Percentiles rank a stretch among this genome's conserved stretches.
Evolutionary conservation across 2,797 vertebrate species (phyloP).

Genomic region (Esox masquinongy): DNA sequence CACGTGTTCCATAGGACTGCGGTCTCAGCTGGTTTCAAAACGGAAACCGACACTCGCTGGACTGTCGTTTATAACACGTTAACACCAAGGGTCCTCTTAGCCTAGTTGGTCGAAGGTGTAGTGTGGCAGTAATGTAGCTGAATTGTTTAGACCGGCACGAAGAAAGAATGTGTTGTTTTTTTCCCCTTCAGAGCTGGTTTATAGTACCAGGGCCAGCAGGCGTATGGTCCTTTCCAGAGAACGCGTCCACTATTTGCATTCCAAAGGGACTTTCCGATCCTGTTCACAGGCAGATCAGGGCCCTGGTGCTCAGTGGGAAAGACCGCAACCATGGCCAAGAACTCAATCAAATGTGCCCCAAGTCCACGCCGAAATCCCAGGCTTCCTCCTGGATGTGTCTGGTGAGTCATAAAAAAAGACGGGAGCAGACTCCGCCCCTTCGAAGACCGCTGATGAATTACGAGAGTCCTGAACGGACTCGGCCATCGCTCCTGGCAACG

Average conservation of each 20-base stretch:
- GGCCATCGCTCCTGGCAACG: constrained; percentile 29
- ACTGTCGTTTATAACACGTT: neutral
- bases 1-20: neutral
- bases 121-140: constrained; percentile 30
- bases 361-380: neutral
- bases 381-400: constrained; percentile 34
- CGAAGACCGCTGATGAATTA: constrained; percentile 24
- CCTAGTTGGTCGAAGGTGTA: constrained; percentile 23
- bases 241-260: neutral
- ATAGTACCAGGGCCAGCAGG: constrained; percentile 14
- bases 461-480: constrained; percentile 39
- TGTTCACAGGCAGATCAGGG: neutral
- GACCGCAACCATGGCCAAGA: neutral
- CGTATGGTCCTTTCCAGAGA: neutral
- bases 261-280: neutral
- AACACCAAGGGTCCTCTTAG: neutral
- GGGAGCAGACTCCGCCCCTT: constrained; percentile 25
- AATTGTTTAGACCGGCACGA: neutral
- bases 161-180: neutral
- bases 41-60: constrained; percentile 8
- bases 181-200: neutral
- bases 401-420: constrained; percentile 12
- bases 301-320: neutral
- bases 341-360: constrained; percentile 32
- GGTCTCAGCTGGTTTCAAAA: neutral